These are phyloP conservation scores for Thamnophis elegans DNA, from an alignment of 2,797 vertebrate species.

Conservation along the genomic window DNA sequence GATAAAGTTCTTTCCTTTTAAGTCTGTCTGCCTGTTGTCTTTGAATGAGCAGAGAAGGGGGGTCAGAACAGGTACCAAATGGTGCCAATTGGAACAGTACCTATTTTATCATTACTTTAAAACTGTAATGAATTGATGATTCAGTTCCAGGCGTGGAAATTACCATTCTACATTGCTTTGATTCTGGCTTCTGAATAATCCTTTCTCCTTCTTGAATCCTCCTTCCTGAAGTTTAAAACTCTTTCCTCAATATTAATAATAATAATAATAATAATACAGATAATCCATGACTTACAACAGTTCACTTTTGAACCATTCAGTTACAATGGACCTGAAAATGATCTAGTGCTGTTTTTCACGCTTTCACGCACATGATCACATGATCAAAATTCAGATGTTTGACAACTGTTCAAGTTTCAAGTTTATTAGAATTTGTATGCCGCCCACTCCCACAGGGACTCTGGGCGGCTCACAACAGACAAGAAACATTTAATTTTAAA, in stretches of 20 bases:
- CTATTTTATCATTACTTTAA: not conserved
- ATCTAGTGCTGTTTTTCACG: not conserved
- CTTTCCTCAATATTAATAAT: not conserved
- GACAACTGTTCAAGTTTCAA: too few relatives aligned
- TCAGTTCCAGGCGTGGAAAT: not conserved
- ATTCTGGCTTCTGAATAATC: not conserved
- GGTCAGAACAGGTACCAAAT: not conserved
- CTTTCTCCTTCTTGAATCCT: not conserved
- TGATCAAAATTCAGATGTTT: not conserved
- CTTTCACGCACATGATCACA: too few relatives aligned
- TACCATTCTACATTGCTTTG: not conserved
- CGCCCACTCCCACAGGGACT: too few relatives aligned
- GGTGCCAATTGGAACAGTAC: not conserved
- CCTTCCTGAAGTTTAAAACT: not conserved
- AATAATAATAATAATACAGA: not conserved
- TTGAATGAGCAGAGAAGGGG: too few relatives aligned
- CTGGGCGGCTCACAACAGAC: too few relatives aligned
- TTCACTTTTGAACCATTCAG: not conserved
- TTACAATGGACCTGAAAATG: not conserved
- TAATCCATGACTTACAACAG: not conserved
- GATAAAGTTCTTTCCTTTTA: too few relatives aligned
- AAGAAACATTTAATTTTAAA: too few relatives aligned
- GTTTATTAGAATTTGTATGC: too few relatives aligned
- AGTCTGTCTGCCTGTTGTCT: too few relatives aligned
- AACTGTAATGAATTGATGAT: not conserved